A percentile compares a stretch with the other conserved stretches of the same genome.
These are phyloP conservation scores for Mythimna ferrago DNA, from an alignment of 2,888 invertebrate species.

Conservation along the genomic window DNA sequence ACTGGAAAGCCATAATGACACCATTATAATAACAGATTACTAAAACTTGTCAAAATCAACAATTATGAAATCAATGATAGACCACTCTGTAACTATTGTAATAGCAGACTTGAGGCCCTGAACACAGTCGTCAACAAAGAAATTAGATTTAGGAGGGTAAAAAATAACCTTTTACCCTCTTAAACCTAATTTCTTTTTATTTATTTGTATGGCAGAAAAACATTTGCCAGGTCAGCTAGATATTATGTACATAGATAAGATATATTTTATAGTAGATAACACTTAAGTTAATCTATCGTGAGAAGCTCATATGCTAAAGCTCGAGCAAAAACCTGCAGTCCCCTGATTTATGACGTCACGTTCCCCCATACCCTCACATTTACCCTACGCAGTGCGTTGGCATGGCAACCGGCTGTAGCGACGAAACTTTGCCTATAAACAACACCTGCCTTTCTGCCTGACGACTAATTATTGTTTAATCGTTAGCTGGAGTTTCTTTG, in stretches of 20 bases:
- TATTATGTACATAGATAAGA: background rate
- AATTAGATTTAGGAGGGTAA: too few relatives aligned
- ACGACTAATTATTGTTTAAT: conserved; percentile 66
- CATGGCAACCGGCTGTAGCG: conserved; percentile 35
- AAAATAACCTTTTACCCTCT: too few relatives aligned
- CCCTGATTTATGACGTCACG: conserved; percentile 43
- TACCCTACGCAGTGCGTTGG: conserved; percentile 31
- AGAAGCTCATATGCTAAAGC: background rate
- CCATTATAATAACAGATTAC: too few relatives aligned
- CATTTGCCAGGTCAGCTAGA: too few relatives aligned
- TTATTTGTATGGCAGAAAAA: too few relatives aligned
- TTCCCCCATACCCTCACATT: conserved; percentile 19
- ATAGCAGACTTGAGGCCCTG: too few relatives aligned
- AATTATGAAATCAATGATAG: too few relatives aligned
- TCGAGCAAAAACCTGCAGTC: conserved; percentile 9
- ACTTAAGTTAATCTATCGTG: background rate
- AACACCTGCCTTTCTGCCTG: conserved; percentile 61
- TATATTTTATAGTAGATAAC: background rate
- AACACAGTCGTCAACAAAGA: too few relatives aligned
- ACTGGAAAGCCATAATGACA: too few relatives aligned
- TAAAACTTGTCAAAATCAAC: too few relatives aligned
- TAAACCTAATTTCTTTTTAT: too few relatives aligned
- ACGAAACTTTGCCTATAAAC: conserved; percentile 61
- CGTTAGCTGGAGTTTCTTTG: conserved; percentile 46
- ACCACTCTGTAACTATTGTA: too few relatives aligned